phyloP scores from a whole-genome alignment of 2,888 invertebrate species.

The Chalcosyrphus nemorum region DNA sequence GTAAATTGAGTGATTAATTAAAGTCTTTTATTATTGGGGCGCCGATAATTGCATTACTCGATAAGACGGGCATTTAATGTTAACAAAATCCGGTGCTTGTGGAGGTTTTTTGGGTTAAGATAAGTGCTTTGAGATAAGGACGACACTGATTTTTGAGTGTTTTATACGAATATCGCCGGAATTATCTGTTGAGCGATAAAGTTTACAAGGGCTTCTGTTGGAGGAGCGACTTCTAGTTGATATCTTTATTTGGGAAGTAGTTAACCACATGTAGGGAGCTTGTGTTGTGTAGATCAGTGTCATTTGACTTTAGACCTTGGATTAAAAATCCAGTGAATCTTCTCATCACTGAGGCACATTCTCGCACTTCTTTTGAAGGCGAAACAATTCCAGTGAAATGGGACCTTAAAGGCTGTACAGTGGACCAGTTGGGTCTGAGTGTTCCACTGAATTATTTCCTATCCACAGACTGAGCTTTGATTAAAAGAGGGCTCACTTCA shows the following conservation, averaged over 20 bases:
- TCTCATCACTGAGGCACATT: no score
- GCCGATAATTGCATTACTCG: not conserved
- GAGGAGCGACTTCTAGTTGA: not conserved
- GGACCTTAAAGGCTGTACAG: no score
- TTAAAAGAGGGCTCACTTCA: no score
- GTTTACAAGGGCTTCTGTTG: not conserved
- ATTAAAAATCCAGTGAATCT: no score
- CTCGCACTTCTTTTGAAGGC: no score
- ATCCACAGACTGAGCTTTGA: no score
- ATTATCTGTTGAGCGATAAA: not conserved
- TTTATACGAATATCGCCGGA: not conserved
- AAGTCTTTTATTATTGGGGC: not conserved
- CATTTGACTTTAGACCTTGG: no score
- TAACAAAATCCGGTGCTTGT: not conserved
- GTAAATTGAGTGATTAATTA: constrained; percentile 42
- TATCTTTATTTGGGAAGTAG: no score
- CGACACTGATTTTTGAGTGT: not conserved
- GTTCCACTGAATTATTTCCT: no score
- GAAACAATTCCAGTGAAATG: no score
- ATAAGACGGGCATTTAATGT: not conserved
- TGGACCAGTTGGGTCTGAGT: no score
- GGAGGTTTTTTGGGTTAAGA: not conserved
- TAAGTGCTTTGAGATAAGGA: not conserved
- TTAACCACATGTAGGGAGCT: not conserved
- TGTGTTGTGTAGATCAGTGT: no score